These are phyloP conservation scores for Pygmarrhopalites habei DNA, from an alignment of 1,140 invertebrate genomes.

Conservation along the genomic window DNA sequence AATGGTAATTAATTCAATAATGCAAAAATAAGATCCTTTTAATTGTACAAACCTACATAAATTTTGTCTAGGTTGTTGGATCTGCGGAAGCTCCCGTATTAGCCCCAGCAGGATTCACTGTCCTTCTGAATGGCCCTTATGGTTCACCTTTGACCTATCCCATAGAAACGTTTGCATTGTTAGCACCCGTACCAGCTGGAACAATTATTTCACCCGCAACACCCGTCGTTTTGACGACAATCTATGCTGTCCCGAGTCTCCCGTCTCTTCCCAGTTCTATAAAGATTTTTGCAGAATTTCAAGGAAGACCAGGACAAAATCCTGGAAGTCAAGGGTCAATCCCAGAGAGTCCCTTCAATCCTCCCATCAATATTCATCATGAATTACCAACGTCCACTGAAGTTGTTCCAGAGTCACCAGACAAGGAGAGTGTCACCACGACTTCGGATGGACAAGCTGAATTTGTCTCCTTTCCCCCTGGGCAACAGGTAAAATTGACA, in stretches of 20 bases:
- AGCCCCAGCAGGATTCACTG: conserved; percentile 23
- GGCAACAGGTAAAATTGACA: neutral
- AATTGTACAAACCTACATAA: too few species aligned
- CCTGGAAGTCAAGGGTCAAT: neutral
- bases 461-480: too few species aligned
- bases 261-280: neutral
- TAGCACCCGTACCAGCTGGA: conserved; percentile 22
- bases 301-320: neutral
- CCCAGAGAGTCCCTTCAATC: neutral
- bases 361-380: neutral
- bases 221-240: conserved; percentile 12
- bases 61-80: too few species aligned
- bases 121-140: neutral
- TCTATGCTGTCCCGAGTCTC: conserved; percentile 21
- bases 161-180: conserved; percentile 3
- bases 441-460: too few species aligned
- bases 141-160: neutral
- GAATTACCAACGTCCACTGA: neutral
- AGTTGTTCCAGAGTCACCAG: neutral
- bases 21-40: too few species aligned
- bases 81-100: neutral
- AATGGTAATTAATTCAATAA: too few species aligned
- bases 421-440: too few species aligned
- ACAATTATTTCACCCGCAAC: conserved; percentile 12
- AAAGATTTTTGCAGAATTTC: conserved; percentile 2